Evolutionary conservation across 2,113 vertebrate species (phyloP).

Genomic region (Leucopternis melanops): DNA sequence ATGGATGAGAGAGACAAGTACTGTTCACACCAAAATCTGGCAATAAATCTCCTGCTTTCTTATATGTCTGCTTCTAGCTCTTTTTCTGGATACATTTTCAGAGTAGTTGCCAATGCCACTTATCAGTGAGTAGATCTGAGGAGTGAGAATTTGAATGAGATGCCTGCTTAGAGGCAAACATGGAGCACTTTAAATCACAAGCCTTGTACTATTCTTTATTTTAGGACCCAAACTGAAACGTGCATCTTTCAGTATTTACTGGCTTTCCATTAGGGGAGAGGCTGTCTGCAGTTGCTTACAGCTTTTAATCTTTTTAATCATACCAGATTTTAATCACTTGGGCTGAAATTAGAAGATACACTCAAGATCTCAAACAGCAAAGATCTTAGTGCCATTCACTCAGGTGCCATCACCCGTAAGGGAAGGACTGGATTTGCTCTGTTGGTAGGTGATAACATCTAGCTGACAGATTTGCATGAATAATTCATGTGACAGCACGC

Average conservation of each 20-base stretch:
- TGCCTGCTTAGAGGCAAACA: not conserved
- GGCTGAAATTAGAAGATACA: not conserved
- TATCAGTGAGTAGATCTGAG: not conserved
- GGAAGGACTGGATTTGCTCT: not conserved
- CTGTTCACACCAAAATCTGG: not conserved
- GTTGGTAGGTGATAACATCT: not conserved
- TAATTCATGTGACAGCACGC: not conserved
- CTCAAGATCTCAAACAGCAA: not conserved
- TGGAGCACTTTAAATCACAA: not conserved
- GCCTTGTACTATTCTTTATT: not conserved
- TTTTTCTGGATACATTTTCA: not conserved
- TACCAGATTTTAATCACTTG: not conserved
- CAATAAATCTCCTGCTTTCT: not conserved
- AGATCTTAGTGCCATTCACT: not conserved
- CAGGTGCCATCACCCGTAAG: accelerated
- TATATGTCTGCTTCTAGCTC: not conserved
- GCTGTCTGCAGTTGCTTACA: not conserved
- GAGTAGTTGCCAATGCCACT: not conserved
- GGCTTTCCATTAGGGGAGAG: not conserved
- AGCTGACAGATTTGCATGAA: not conserved
- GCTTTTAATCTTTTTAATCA: not conserved
- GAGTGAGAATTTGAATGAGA: not conserved
- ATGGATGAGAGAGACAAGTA: not conserved
- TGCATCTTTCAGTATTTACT: not conserved
- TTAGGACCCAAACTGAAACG: not conserved